Evolutionary conservation across 2,888 invertebrate genomes (phyloP), one percentile per base, ranked within the genome.

Genomic region (Strigamia crassipes): DNA sequence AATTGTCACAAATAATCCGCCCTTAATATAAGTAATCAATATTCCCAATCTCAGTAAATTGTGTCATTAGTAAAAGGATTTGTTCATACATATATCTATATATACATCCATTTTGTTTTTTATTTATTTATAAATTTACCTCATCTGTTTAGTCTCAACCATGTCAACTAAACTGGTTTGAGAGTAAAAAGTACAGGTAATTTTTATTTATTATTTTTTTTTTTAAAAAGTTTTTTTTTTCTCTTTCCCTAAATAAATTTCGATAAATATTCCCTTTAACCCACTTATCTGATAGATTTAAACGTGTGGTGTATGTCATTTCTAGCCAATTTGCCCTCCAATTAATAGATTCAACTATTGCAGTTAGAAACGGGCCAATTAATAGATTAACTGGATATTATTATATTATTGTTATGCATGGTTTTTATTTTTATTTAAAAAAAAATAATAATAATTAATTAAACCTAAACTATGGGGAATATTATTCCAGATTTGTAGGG

Each of bases 241-340:
- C 23, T 21, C 18, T 23, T 9, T 23, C 18, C 61, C 27, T 18
- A 18, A 18, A 13, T 51, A 51, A 51, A 18, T 18, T 18, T 51
- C 51, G 12, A 51, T 18, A 51, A 18, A 18, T 51, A 51, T 13
- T 23, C 61, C 61, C 61, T 66, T 66, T 18, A 23, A 66, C 61
- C 61, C 61, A 15, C 8, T 23, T 66, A 66, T 66, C 18, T 21
- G 61, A 66, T 66, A 66, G 61, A 66, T n/a, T 66, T 66, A 66
- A 46, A 23, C 61, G 18, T 66, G 61, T 66, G 61, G 61, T 66
- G 61, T 66, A 23, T 66, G 61, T 66, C 61, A 66, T 66, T 66
- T 66, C 61, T 66, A 66, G 61, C 21, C 61, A 66, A 66, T 66
- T 38, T 66, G 61, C 61, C 61, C 61, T 66, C 61, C 61, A 66